Evolutionary conservation across 1,140 invertebrate species (phyloP), one percentile per base, ranked within the genome.

Genomic region (Dolichoris vasculosae): DNA sequence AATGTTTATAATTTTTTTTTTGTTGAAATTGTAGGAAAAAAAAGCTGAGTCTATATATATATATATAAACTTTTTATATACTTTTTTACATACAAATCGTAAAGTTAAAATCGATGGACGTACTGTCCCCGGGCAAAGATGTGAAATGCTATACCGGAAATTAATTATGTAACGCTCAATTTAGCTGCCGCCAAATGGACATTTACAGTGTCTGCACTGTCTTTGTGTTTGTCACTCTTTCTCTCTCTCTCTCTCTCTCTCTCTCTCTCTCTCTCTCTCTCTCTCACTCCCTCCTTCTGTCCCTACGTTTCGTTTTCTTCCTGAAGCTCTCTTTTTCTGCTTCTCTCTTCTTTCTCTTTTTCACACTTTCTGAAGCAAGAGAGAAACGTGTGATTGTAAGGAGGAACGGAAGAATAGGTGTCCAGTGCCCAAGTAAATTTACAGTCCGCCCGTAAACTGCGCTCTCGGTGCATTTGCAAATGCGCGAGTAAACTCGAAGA

Each of bases 161-260:
- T 91, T 90, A 92, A 91, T 92, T 91, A 91, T 90, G 88, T 89
- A 91, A 90, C 90, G 90, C 91, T 91, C 89, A 90, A 92, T 91
- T 91, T 88, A 88, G 88, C 88, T 87, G 87, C 87, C 85, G 84
- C 63, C 71, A 89, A 89, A 87, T 87, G 87, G 88, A 88, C 87
- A 89, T 87, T 89, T 86, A 82, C 86, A 82, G 87, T 43, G 32
- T 2, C n/a, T 30, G 32, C 48, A 38, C 40, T 26, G 26, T 46
- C 13, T 63, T 9, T 35, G 0, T 32, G 26, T 30, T 15, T 30
- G 17, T 63, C 51, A 2, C 48, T 32, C 13, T 76, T 6, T 51
- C 46, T 32, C 15, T 51, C 32, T 46, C 3, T 75, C 40, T 35
- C 46, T 63, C 0, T 64, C 59, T 46, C 32, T 64, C 48, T 63